These are phyloP conservation scores for Craniophora ligustri DNA, from an alignment of 2,888 invertebrate species.

Conservation along the genomic window DNA sequence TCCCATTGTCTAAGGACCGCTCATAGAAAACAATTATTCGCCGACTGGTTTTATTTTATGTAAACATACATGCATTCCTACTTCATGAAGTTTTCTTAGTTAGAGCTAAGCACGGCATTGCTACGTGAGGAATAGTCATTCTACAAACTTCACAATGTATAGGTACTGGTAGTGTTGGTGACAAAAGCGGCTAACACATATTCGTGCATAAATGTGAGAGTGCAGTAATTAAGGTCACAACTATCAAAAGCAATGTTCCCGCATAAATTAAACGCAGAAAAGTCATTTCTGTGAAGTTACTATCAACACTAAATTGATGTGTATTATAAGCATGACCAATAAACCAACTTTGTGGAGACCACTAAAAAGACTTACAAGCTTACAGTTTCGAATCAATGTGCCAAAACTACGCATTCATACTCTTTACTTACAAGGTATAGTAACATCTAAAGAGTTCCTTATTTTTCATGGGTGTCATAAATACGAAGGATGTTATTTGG, in stretches of 20 bases:
- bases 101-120: too few species aligned
- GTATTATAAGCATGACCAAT: conserved; percentile 3
- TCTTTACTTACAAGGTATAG: background rate
- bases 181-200: conserved; percentile 30
- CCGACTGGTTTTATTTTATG: background rate
- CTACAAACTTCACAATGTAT: conserved; percentile 13
- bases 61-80: background rate
- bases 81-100: background rate
- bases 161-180: background rate
- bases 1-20: conserved; percentile 48
- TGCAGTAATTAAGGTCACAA: conserved; percentile 44
- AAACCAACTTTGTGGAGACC: background rate
- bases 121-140: conserved; percentile 3
- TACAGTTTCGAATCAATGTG: background rate
- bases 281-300: conserved; percentile 12
- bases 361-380: background rate
- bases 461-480: background rate
- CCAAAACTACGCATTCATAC: background rate
- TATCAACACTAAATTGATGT: conserved; percentile 17
- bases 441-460: background rate
- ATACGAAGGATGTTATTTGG: background rate
- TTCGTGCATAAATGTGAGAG: conserved; percentile 23
- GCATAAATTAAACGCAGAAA: conserved; percentile 30
- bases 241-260: conserved; percentile 42
- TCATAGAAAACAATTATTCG: background rate